phyloP scores from a whole-genome alignment of 1,140 invertebrate genomes.

The Pteromalus puparum region DNA sequence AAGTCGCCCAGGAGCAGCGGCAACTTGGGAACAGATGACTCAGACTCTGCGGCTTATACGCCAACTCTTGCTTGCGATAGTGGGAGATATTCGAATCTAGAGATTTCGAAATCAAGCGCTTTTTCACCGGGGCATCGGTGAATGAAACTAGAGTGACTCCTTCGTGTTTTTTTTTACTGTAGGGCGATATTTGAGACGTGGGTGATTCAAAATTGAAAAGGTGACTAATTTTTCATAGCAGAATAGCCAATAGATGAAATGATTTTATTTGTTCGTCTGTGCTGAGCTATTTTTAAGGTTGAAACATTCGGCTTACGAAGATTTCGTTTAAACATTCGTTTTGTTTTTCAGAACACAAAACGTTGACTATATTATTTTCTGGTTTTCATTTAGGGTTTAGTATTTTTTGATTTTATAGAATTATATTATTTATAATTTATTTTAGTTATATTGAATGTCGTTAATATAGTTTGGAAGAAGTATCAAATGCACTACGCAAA shows the following conservation, averaged over 20 bases:
- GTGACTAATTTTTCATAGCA: constrained; percentile 10
- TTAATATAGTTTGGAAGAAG: too few relatives aligned
- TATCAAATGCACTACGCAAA: too few relatives aligned
- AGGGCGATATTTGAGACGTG: background rate
- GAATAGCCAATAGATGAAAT: background rate
- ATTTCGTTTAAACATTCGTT: background rate
- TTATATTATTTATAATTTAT: too few relatives aligned
- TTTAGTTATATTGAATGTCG: too few relatives aligned
- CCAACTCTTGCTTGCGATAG: background rate
- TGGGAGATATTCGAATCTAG: background rate
- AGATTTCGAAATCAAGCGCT: background rate
- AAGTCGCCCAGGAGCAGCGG: background rate
- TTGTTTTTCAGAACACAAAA: too few relatives aligned
- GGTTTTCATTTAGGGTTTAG: too few relatives aligned
- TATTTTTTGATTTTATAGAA: too few relatives aligned
- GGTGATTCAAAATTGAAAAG: background rate
- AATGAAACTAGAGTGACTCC: background rate
- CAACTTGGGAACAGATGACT: constrained; percentile 38
- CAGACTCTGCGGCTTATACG: background rate
- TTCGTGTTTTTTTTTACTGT: background rate
- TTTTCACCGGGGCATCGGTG: background rate
- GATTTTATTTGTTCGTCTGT: constrained; percentile 4
- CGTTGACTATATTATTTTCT: too few relatives aligned
- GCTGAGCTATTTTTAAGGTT: constrained; percentile 1
- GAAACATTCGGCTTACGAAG: background rate